Evolutionary conservation across 92 coral and sea anemone species (phyloP).

Genomic region (Montipora capitata): DNA sequence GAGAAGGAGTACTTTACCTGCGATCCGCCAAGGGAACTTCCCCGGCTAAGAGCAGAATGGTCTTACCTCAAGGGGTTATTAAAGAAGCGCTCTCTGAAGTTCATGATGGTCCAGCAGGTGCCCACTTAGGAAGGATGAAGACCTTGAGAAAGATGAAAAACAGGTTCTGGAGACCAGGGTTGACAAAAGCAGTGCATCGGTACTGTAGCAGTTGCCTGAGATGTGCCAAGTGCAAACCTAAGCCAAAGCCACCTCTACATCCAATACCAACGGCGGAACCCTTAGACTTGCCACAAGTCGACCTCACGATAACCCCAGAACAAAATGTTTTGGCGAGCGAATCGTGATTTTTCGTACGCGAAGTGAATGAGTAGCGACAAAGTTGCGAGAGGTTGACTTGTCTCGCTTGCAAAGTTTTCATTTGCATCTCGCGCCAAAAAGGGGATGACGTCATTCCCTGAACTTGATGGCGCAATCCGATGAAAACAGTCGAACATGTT

Average conservation of each 20-base stretch:
- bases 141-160: slow-evolving; percentile 56
- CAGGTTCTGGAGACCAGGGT: too few species aligned
- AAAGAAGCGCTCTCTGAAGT: slow-evolving; percentile 32
- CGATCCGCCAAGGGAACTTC: neutral
- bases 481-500: too few species aligned
- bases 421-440: too few species aligned
- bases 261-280: slow-evolving; percentile 52
- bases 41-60: slow-evolving; percentile 20
- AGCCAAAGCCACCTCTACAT: slow-evolving; percentile 59
- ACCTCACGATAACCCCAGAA: too few species aligned
- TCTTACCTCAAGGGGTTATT: slow-evolving; percentile 31
- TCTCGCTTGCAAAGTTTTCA: too few species aligned
- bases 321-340: too few species aligned
- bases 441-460: too few species aligned
- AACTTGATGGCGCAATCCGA: too few species aligned
- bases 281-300: too few species aligned
- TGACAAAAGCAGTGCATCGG: slow-evolving; percentile 40
- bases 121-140: slow-evolving; percentile 55
- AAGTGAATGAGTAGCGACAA: too few species aligned
- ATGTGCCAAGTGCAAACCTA: slow-evolving; percentile 64
- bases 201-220: slow-evolving; percentile 65
- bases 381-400: too few species aligned
- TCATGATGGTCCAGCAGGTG: slow-evolving; percentile 42
- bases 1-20: slow-evolving; percentile 49
- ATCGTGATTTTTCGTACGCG: too few species aligned